phyloP scores from a whole-genome alignment of 2,113 vertebrate genomes.

The Gallinago jamesoni region DNA sequence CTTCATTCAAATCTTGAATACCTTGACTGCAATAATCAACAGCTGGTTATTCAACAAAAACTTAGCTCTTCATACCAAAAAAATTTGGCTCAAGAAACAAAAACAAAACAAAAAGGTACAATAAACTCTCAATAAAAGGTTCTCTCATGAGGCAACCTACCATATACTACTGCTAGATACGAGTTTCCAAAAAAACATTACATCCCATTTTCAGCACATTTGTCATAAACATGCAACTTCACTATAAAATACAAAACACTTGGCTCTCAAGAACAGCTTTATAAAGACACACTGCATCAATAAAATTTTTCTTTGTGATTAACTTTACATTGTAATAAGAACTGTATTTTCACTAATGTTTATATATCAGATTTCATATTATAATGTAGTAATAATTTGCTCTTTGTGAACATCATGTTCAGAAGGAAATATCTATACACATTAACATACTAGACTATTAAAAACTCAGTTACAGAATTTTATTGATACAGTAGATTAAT shows the following conservation, averaged over 20 bases:
- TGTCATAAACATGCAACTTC: slow-evolving; percentile 83
- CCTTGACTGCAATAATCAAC: slow-evolving; percentile 19
- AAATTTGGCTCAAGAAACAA: slow-evolving; percentile 70
- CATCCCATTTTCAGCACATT: slow-evolving; percentile 79
- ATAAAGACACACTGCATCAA: slow-evolving; percentile 85
- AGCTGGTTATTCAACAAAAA: slow-evolving; percentile 58
- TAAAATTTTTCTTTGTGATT: slow-evolving; percentile 82
- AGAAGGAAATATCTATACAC: slow-evolving; percentile 80
- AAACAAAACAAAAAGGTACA: slow-evolving; percentile 74
- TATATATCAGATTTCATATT: slow-evolving; percentile 78
- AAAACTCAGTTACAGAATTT: slow-evolving; percentile 91
- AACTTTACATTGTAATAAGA: slow-evolving; percentile 79
- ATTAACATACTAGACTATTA: slow-evolving; percentile 83
- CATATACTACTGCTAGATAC: slow-evolving; percentile 77
- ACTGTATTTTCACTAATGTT: slow-evolving; percentile 76
- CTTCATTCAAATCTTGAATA: slow-evolving; percentile 51
- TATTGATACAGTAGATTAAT: slow-evolving; percentile 93
- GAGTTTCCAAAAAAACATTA: slow-evolving; percentile 79
- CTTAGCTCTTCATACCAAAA: slow-evolving; percentile 48
- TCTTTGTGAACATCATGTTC: slow-evolving; percentile 77
- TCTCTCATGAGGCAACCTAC: slow-evolving; percentile 75
- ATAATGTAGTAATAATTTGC: slow-evolving; percentile 78
- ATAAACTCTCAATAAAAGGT: slow-evolving; percentile 78
- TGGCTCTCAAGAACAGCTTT: slow-evolving; percentile 82
- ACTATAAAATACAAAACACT: slow-evolving; percentile 84